These are phyloP conservation scores for Neomonachus schauinslandi DNA, from an alignment of 2,113 vertebrate species.

Conservation along the genomic window DNA sequence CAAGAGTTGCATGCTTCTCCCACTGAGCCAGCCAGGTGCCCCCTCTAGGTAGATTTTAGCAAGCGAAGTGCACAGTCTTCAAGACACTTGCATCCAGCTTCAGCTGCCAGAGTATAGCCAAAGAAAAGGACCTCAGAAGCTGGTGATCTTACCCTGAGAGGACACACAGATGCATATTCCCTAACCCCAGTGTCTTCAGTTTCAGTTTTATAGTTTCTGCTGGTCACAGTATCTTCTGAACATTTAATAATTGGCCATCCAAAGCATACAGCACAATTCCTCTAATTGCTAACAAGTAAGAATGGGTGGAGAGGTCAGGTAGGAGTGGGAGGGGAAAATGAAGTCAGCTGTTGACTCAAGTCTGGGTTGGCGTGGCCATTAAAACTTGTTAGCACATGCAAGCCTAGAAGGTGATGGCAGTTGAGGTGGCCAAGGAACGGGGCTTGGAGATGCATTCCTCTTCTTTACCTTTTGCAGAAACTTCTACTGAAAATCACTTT, in stretches of 20 bases:
- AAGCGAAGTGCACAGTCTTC: neutral
- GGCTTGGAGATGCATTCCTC: neutral
- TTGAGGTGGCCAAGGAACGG: neutral
- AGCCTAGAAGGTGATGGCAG: neutral
- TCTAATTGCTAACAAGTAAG: neutral
- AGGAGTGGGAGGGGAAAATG: neutral
- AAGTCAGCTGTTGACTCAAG: neutral
- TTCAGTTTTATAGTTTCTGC: neutral
- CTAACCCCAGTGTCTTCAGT: neutral
- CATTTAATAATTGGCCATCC: neutral
- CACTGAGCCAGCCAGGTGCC: neutral
- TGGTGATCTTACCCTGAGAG: neutral
- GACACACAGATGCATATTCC: neutral
- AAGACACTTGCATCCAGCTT: neutral
- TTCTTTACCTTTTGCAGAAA: neutral
- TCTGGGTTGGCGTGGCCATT: neutral
- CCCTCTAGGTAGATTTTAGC: neutral
- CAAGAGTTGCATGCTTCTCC: neutral
- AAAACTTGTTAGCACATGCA: neutral
- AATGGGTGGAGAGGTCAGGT: neutral
- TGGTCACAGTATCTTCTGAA: neutral
- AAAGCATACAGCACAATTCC: neutral
- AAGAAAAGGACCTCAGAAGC: neutral
- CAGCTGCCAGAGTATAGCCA: neutral
- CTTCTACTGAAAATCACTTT: neutral